phyloP scores from a whole-genome alignment of 2,797 vertebrate genomes.

The Smutsia temminckii region DNA sequence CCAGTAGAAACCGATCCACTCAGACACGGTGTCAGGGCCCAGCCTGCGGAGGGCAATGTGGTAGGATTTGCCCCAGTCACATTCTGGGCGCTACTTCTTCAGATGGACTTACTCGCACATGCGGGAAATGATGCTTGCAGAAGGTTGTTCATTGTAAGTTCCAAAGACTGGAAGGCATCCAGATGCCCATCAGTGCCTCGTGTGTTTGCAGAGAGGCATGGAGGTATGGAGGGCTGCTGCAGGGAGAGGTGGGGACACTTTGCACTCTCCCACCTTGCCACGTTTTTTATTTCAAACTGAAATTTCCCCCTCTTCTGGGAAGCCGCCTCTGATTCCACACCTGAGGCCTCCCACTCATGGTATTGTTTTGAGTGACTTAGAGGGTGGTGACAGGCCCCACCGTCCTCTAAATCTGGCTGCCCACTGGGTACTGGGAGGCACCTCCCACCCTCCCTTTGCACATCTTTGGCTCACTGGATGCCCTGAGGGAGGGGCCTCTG shows the following conservation, averaged over 20 bases:
- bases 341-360: neutral
- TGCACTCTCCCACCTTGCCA: neutral
- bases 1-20: neutral
- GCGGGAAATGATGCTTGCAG: neutral
- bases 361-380: neutral
- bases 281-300: neutral
- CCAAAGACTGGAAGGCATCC: neutral
- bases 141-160: neutral
- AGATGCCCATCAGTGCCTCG: neutral
- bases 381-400: accelerated
- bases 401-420: neutral
- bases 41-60: accelerated
- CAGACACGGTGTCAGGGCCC: neutral
- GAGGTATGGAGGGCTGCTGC: accelerated
- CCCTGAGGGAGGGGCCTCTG: neutral
- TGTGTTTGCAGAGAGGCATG: neutral
- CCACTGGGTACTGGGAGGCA: neutral
- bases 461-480: neutral
- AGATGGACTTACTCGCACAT: accelerated
- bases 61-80: neutral
- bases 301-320: neutral
- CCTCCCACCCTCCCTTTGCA: neutral
- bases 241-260: neutral
- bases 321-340: neutral
- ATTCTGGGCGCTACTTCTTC: neutral